Percentiles rank a stretch among this genome's conserved stretches.
phyloP scores from a whole-genome alignment of 2,113 vertebrate species.

The Talpa occidentalis region DNA sequence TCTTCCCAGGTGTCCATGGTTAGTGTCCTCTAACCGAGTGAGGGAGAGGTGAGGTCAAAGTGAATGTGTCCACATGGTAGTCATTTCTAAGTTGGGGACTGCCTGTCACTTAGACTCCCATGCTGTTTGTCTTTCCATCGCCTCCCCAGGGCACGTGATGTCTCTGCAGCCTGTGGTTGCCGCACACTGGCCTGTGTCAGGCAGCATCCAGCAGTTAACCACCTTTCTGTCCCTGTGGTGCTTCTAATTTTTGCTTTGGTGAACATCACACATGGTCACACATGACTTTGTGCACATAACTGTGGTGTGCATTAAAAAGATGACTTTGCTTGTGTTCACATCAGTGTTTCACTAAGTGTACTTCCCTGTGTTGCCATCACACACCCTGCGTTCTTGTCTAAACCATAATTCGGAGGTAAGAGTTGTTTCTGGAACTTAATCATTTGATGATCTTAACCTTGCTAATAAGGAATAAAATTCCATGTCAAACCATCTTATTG shows the following conservation, averaged over 20 bases:
- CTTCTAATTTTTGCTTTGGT: background rate
- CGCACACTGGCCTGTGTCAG: background rate
- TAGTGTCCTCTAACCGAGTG: background rate
- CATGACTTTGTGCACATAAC: no score
- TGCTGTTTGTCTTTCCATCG: background rate
- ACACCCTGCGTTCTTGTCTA: background rate
- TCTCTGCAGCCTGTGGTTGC: background rate
- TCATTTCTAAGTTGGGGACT: slow-evolving; percentile 9
- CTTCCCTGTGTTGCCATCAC: background rate
- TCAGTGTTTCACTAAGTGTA: background rate
- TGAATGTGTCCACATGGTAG: background rate
- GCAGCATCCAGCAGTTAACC: background rate
- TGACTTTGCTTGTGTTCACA: background rate
- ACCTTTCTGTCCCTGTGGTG: background rate
- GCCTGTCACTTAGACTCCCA: background rate
- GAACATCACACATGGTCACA: no score
- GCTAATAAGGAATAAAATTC: slow-evolving; percentile 15
- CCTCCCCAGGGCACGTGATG: background rate
- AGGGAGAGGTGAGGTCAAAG: background rate
- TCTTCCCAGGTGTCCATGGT: background rate
- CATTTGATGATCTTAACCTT: slow-evolving; percentile 46
- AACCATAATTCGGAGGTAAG: slow-evolving; percentile 40
- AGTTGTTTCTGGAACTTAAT: slow-evolving; percentile 41
- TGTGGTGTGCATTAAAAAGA: slow-evolving; percentile 9
- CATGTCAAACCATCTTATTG: background rate